Evolutionary conservation across 2,888 invertebrate species (phyloP).

Genomic region (Ligdia adustata): DNA sequence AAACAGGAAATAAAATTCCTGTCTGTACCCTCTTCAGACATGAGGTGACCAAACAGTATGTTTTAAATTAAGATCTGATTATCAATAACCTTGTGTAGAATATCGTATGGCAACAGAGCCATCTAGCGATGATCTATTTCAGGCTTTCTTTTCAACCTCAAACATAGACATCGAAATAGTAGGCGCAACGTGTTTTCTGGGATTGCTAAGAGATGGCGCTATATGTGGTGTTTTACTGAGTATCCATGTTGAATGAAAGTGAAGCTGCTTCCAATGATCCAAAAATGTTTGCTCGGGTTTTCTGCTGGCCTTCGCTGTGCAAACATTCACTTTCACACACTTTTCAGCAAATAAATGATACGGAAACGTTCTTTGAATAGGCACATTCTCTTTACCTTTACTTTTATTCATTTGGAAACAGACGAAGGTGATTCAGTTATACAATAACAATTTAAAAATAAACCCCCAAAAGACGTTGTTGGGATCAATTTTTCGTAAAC

Average conservation of each 20-base stretch:
- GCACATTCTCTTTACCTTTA: conserved; percentile 66
- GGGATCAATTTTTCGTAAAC: conserved; percentile 20
- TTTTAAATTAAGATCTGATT: too few relatives aligned
- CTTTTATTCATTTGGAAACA: conserved; percentile 52
- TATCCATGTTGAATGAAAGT: conserved; percentile 37
- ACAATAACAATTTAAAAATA: conserved; percentile 27
- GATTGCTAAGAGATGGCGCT: conserved; percentile 54
- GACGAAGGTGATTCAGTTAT: conserved; percentile 62
- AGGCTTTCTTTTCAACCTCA: not conserved
- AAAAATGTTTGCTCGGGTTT: conserved; percentile 46
- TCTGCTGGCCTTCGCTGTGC: conserved; percentile 60
- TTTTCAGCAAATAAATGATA: conserved; percentile 65
- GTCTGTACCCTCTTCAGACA: too few relatives aligned
- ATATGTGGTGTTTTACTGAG: conserved; percentile 11
- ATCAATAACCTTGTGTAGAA: too few relatives aligned
- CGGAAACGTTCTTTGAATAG: conserved; percentile 57
- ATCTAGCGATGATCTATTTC: conserved; percentile 36
- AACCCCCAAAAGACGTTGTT: conserved; percentile 24
- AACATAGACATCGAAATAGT: not conserved
- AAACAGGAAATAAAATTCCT: too few relatives aligned
- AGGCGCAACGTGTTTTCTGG: conserved; percentile 8
- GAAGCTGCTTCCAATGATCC: conserved; percentile 29
- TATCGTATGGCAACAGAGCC: too few relatives aligned
- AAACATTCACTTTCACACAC: conserved; percentile 64
- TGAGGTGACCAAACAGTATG: too few relatives aligned